Evolutionary conservation across 1,140 invertebrate species (phyloP), one percentile per base, ranked within the genome.

Genomic region (Battus philenor): DNA sequence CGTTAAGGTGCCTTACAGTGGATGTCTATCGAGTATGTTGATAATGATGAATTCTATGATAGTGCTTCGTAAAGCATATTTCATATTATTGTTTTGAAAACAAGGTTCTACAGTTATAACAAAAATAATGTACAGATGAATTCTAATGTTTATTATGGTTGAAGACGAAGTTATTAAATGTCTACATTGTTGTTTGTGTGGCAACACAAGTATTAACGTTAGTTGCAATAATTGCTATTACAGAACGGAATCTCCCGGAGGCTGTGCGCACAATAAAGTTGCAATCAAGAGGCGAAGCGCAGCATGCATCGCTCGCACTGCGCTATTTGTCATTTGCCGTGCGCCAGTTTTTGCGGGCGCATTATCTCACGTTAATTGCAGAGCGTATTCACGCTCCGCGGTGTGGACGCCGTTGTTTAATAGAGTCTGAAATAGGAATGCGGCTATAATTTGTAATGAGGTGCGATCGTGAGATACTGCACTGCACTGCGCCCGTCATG

Each of bases 401-500:
- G 4, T 39, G 16, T 41, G 26, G 10, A 17, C 38, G 26, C 22
- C 13, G 24, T 41, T 41, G 38, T 41, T 41, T 41, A 41, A 41
- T 39, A 41, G 13, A 17, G 38, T 29, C 15, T 41, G 24, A 16
- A 41, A 41, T 41, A 27, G 38, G 38, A 41, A 41, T 41, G 38
- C 38, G 38, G 38, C 24, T 41, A 41, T 41, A 41, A 41, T 41
- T 41, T 41, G 38, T 41, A 41, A 41, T 41, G 38, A 41, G 38
- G 38, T 27, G 24, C 38, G 38, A 41, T 41, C 38, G 38, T 41
- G 38, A 41, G 38, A 41, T 41, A 41, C 38, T 41, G 38, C 38
- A 29, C 17, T 36, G 20, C 29, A 26, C 22, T 15, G 7, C 7
- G 36, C 22, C 38, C 6, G 10, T 39, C 20, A 36, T 36, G 16